Base-by-base conservation (phyloP, 2,797 vertebrate genomes). In the Urocyon cinereoargenteus region DNA sequence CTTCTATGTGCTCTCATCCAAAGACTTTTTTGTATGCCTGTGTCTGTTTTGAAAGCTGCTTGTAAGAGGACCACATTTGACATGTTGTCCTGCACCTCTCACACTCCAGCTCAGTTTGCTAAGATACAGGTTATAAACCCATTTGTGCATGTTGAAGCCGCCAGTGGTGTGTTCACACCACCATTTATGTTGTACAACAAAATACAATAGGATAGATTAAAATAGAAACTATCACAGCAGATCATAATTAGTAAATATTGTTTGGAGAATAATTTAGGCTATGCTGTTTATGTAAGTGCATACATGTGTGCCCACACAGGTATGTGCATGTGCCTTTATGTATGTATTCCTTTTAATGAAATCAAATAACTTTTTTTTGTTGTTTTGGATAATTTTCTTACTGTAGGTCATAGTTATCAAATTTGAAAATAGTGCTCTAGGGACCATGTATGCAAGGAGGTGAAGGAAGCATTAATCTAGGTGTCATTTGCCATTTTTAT, bases 11-110 rank as follows among this genome's bases (percentile, higher is more conserved):
- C 7, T 72, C 2, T 84, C 15, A 55, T 40, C 57, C 21, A 51
- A 51, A 49, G 5, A 22, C 10, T 11, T 70, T 55, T 62, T 36
- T 18, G n/a, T 28, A 1, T 15, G 15, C 9, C 12, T 21, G 0
- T 64, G 14, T 61, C 31, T 59, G 36, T 84, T 11, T 18, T 40
- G 19, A 57, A 85, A 64, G 6, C 1, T 62, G 5, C 6, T 49
- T n/a, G 55, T 15, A 11, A 66, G 19, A 81, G 24, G 11, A 79
- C 16, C 64, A 31, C 12, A 10, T 64, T 28, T 57, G 13, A 11
- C 14, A 34, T n/a, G 11, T 3, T 15, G 1, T 85, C 36, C 8
- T 59, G 19, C 0, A 24, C 0, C 4, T 5, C n/a, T 82, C 62
- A 62, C 11, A 36, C 2, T 73, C 7, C 21, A 31, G 59, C n/a